Evolutionary conservation across 1,140 invertebrate genomes (phyloP).

Genomic region (Philopotamus ludificatus): DNA sequence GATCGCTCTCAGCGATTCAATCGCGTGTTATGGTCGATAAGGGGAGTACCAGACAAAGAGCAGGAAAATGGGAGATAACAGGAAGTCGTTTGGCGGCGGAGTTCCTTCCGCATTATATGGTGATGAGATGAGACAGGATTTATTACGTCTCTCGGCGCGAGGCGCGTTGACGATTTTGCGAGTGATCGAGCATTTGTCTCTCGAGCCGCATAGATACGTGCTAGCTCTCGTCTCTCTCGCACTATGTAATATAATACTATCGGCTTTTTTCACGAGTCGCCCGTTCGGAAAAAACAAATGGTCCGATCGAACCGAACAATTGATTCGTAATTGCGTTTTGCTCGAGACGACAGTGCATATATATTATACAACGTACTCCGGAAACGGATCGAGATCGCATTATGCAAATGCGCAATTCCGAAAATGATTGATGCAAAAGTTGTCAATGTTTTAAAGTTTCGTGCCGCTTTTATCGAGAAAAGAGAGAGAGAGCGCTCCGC

Average conservation of each 20-base stretch:
- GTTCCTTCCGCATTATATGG: conserved; percentile 19
- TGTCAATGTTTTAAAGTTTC: conserved; percentile 27
- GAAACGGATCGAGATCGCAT: neutral
- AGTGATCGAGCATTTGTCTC: conserved; percentile 42
- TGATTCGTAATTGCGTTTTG: neutral
- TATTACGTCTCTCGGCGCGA: conserved; percentile 29
- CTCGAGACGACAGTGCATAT: neutral
- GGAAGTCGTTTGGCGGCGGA: conserved; percentile 24
- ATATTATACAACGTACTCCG: neutral
- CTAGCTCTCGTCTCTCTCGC: no score
- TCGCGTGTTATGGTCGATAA: conserved; percentile 43
- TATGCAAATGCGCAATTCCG: neutral
- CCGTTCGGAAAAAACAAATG: neutral
- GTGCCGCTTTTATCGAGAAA: conserved; percentile 18
- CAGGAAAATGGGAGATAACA: conserved; percentile 20
- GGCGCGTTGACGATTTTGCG: conserved; percentile 38
- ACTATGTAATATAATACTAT: no score
- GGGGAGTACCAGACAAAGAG: conserved; percentile 8
- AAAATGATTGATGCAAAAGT: conserved; percentile 11
- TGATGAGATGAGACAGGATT: conserved; percentile 33
- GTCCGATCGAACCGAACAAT: neutral
- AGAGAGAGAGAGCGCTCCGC: conserved; percentile 17
- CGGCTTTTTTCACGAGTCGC: conserved; percentile 17
- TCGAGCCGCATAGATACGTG: conserved; percentile 26
- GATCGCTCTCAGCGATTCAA: conserved; percentile 41